Percentiles rank a stretch among this genome's conserved stretches.
Conservation (phyloP, 2,888 invertebrate genomes). For the Hipparchia semele region DNA sequence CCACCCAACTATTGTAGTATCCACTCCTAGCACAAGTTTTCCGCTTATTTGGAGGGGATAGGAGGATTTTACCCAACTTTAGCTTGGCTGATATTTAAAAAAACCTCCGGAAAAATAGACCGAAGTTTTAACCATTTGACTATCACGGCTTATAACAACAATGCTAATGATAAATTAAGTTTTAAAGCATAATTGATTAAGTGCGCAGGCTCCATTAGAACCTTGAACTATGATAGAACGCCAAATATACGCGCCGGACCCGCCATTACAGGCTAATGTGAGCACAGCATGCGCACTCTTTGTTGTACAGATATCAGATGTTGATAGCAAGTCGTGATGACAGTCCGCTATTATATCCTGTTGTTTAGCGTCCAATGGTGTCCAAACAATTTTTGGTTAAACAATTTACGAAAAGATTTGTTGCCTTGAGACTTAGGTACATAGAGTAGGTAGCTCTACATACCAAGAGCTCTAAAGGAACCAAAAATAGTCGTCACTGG, state of each 20-base stretch:
- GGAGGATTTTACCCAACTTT: too few relatives aligned
- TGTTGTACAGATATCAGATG: slow-evolving; percentile 19
- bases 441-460: too few relatives aligned
- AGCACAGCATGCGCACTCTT: slow-evolving; percentile 50
- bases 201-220: slow-evolving; percentile 40
- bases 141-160: too few relatives aligned
- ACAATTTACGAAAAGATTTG: neutral
- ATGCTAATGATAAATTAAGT: slow-evolving; percentile 5
- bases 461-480: too few relatives aligned
- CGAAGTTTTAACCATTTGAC: too few relatives aligned
- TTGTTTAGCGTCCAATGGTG: neutral
- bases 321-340: slow-evolving; percentile 14
- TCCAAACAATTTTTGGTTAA: slow-evolving; percentile 1
- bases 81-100: too few relatives aligned
- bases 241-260: slow-evolving; percentile 66
- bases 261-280: slow-evolving; percentile 63
- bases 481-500: too few relatives aligned
- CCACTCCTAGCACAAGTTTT: too few relatives aligned
- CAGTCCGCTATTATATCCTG: slow-evolving; percentile 16
- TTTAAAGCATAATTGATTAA: slow-evolving; percentile 13
- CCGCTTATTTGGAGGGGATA: too few relatives aligned
- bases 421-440: too few relatives aligned
- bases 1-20: too few relatives aligned
- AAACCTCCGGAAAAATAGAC: too few relatives aligned
- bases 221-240: slow-evolving; percentile 71